Conservation (phyloP, 1,140 invertebrate species). For the Drosophila chauvacae region DNA sequence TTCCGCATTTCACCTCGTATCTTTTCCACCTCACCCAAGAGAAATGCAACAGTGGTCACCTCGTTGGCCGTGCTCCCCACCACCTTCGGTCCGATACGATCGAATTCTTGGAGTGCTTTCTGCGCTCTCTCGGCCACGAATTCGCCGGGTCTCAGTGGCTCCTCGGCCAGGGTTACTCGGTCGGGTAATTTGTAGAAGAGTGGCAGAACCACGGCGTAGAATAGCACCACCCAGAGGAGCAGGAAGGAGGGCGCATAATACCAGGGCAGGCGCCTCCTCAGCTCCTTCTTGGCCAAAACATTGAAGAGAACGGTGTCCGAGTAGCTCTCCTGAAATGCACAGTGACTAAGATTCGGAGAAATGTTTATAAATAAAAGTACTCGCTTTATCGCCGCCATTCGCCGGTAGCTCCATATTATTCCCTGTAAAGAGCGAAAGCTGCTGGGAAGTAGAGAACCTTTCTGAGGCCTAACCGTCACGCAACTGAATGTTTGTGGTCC, state of each 20-base stretch:
- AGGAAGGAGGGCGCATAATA: slow-evolving; percentile 59
- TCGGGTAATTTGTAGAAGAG: slow-evolving; percentile 60
- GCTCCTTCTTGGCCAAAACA: slow-evolving; percentile 19
- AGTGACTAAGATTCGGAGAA: slow-evolving; percentile 3
- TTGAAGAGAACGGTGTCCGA: slow-evolving; percentile 30
- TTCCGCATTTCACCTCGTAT: slow-evolving; percentile 44
- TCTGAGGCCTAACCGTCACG: background rate
- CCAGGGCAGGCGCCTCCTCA: slow-evolving; percentile 34
- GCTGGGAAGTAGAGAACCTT: slow-evolving; percentile 15
- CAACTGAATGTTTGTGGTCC: slow-evolving; percentile 18
- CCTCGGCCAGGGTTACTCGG: slow-evolving; percentile 44
- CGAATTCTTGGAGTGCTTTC: slow-evolving; percentile 87
- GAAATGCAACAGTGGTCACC: slow-evolving; percentile 86
- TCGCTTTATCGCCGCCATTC: slow-evolving; percentile 18
- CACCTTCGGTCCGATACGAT: slow-evolving; percentile 88
- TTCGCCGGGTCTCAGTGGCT: slow-evolving; percentile 33
- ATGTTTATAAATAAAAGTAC: slow-evolving; percentile 22
- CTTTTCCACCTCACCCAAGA: slow-evolving; percentile 82
- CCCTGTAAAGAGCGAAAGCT: background rate
- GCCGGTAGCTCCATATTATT: slow-evolving; percentile 18
- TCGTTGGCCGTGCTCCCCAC: slow-evolving; percentile 88
- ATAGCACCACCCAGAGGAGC: slow-evolving; percentile 64
- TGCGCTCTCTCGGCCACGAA: slow-evolving; percentile 75
- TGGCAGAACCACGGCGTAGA: slow-evolving; percentile 68
- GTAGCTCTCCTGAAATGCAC: background rate